Evolutionary conservation across 1,140 invertebrate species (phyloP).

Genomic region (Drosophila suzukii): DNA sequence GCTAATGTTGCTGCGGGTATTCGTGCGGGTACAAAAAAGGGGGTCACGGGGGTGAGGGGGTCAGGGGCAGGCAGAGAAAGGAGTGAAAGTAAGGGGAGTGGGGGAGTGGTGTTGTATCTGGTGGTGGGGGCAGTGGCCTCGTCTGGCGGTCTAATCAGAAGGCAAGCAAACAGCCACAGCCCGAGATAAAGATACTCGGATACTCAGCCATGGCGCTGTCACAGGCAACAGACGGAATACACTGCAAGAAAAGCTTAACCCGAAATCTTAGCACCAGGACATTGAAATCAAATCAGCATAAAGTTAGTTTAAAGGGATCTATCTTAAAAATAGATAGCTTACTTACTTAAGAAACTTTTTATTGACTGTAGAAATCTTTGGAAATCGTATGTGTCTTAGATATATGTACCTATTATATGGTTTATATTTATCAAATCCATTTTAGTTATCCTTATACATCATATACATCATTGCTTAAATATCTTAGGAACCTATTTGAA

Average conservation of each 20-base stretch:
- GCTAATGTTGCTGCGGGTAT: slow-evolving; percentile 67
- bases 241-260: slow-evolving; percentile 7
- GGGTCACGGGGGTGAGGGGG: not conserved
- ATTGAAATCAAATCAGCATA: no score
- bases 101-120: not conserved
- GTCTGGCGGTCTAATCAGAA: slow-evolving; percentile 74
- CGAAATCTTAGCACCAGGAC: not conserved
- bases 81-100: slow-evolving; percentile 13
- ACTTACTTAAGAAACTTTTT: no score
- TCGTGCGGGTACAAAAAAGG: slow-evolving; percentile 34
- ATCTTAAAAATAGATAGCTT: no score
- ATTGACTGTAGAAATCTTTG: no score
- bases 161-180: slow-evolving; percentile 73
- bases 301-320: no score
- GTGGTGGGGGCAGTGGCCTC: slow-evolving; percentile 11
- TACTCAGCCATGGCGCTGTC: slow-evolving; percentile 17
- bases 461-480: no score
- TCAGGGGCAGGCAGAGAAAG: slow-evolving; percentile 5
- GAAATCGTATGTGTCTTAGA: no score
- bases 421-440: no score
- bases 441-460: no score
- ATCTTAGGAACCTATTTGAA: no score
- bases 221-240: slow-evolving; percentile 20
- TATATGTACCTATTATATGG: no score
- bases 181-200: slow-evolving; percentile 58